Base-by-base conservation (phyloP, 2,888 invertebrate genomes). In the Ophion ellenae region DNA sequence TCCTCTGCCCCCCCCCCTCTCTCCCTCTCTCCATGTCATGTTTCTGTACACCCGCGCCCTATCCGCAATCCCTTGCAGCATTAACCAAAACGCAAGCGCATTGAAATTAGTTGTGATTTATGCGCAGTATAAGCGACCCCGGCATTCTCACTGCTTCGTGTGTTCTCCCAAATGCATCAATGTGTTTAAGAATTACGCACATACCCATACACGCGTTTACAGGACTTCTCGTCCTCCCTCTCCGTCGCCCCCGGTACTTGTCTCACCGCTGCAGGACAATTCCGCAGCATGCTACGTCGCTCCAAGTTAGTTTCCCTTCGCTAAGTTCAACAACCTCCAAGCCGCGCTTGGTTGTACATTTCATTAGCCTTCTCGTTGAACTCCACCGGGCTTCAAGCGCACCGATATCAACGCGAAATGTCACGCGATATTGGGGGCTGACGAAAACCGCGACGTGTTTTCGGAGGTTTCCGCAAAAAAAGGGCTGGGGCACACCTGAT, bases 101-200 rank as follows among this genome's bases (percentile, higher is more conserved):
- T 86, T 86, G 86, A 86, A 86, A 86, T 86, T 86, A 86, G 86
- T 86, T 83, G 59, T 86, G 86, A 86, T 83, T 86, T 86, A 86
- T 86, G 86, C 81, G 83, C 45, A 78, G 64, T 71, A 81, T 81
- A 67, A 84, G 73, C 77, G 83, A 67, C 57, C 59, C 6, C 24
- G 79, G 67, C 61, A 82, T 85, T 78, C 64, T 59, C 61, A 10
- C 59, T 45, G 63, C 64, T 63, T 64, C 80, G 47, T 53, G 70
- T 63, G 47, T 70, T 59, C 40, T 71, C n/a, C 66, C 66, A 71
- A 83, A 78, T 78, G 78, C 81, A 17, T 75, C 86, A 66, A 83
- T 83, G 81, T 83, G 83, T 78, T 81, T 86, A 83, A 86, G 83
- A 86, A 83, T 83, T 69, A 67, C 47, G 66, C 74, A 75, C 64